Conservation (phyloP, 2,113 vertebrate genomes). For the Scalopus aquaticus region DNA sequence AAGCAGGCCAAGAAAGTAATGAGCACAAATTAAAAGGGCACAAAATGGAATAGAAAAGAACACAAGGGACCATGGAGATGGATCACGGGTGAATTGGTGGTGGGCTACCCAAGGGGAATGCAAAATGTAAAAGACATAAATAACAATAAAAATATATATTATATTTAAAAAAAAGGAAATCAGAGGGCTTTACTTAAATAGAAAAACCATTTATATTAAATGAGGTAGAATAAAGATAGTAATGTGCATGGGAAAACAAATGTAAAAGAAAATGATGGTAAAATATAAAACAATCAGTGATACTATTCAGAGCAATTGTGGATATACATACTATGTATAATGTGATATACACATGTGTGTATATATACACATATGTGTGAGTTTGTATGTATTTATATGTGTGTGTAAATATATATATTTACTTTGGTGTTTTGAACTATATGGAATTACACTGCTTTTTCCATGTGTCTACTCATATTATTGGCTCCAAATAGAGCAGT, state of each 20-base stretch:
- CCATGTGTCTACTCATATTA: not conserved
- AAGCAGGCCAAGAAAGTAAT: not conserved
- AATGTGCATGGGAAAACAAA: not conserved
- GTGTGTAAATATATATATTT: not conserved
- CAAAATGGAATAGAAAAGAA: too few relatives aligned
- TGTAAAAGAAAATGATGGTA: not conserved
- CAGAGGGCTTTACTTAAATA: not conserved
- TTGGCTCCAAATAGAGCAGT: not conserved
- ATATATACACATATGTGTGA: not conserved
- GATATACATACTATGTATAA: not conserved
- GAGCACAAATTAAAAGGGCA: constrained; percentile 29
- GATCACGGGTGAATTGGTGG: too few relatives aligned
- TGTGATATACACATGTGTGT: not conserved
- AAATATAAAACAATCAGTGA: constrained; percentile 7
- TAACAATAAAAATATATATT: too few relatives aligned
- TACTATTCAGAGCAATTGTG: not conserved
- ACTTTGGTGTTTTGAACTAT: not conserved
- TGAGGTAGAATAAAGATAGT: not conserved
- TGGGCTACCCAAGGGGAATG: too few relatives aligned
- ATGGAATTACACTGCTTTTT: not conserved
- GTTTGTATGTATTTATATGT: too few relatives aligned
- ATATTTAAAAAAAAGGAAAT: too few relatives aligned
- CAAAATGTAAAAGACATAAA: too few relatives aligned
- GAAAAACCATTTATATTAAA: not conserved
- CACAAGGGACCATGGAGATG: too few relatives aligned